Percentiles rank a stretch among this genome's conserved stretches.
Evolutionary conservation across 2,797 vertebrate genomes (phyloP).

Genomic region (Characodon lateralis): DNA sequence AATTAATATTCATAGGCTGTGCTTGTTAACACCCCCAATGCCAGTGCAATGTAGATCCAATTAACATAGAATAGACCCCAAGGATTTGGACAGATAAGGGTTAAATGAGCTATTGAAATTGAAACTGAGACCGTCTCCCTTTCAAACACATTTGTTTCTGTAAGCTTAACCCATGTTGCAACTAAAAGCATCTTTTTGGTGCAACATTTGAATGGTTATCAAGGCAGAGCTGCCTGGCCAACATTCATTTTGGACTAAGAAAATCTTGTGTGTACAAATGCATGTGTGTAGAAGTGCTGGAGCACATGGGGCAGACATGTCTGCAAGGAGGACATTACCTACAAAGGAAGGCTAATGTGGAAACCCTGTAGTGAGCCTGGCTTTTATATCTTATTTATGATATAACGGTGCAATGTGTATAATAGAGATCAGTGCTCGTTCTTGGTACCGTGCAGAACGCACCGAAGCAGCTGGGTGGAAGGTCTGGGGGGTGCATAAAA

Average conservation of each 20-base stretch:
- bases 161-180: constrained; percentile 70
- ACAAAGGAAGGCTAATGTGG: constrained; percentile 83
- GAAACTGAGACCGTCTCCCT: constrained; percentile 79
- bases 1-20: constrained; percentile 94
- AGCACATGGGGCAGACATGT: constrained; percentile 50
- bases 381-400: constrained; percentile 95
- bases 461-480: constrained; percentile 72
- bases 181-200: constrained; percentile 67
- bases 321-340: constrained; percentile 49
- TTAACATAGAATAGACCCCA: constrained; percentile 84
- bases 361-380: constrained; percentile 86
- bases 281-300: background rate
- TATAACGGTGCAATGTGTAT: constrained; percentile 80
- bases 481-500: constrained; percentile 75
- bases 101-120: constrained; percentile 86
- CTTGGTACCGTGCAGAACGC: constrained; percentile 83
- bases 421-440: constrained; percentile 86
- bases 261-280: constrained; percentile 9
- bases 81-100: constrained; percentile 89
- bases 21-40: constrained; percentile 90
- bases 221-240: constrained; percentile 59
- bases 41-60: constrained; percentile 85
- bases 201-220: constrained; percentile 60
- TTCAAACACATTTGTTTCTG: constrained; percentile 85
- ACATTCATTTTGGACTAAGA: background rate